These are phyloP conservation scores for Acromyrmex heyeri DNA, from an alignment of 1,140 invertebrate genomes.

Conservation along the genomic window DNA sequence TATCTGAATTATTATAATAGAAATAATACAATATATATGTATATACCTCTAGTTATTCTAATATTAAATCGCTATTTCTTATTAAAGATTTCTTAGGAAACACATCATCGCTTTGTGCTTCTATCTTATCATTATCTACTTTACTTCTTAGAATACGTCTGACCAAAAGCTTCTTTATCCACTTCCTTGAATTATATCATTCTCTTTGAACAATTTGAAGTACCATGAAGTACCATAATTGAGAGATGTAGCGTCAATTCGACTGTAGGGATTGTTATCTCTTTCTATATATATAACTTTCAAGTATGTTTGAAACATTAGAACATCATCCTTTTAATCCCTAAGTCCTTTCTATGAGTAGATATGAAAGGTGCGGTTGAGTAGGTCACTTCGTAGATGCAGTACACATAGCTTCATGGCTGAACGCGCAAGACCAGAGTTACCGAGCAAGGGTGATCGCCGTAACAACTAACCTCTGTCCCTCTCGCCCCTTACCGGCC, in stretches of 20 bases:
- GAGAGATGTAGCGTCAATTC: not conserved
- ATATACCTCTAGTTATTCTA: not conserved
- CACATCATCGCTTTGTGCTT: not conserved
- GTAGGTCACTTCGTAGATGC: constrained; percentile 33
- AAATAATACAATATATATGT: not conserved
- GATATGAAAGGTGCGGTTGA: constrained; percentile 27
- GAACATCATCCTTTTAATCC: not conserved
- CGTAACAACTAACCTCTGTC: constrained; percentile 26
- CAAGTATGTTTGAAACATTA: constrained; percentile 4
- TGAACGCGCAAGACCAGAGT: constrained; percentile 8
- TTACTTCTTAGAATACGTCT: not conserved
- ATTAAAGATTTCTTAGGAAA: not conserved
- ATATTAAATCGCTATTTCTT: constrained; percentile 17
- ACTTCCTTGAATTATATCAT: not conserved
- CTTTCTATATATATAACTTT: not conserved
- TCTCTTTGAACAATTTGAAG: not conserved
- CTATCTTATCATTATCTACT: not conserved
- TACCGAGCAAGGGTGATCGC: not conserved
- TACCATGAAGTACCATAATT: constrained; percentile 9
- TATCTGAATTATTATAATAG: not conserved
- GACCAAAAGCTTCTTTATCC: not conserved
- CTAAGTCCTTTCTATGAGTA: constrained; percentile 12
- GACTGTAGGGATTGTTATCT: not conserved
- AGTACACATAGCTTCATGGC: not conserved
- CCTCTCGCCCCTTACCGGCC: not conserved